These are phyloP conservation scores for Coptodon bakossiorum DNA, from an alignment of 2,113 vertebrate genomes.

Conservation along the genomic window DNA sequence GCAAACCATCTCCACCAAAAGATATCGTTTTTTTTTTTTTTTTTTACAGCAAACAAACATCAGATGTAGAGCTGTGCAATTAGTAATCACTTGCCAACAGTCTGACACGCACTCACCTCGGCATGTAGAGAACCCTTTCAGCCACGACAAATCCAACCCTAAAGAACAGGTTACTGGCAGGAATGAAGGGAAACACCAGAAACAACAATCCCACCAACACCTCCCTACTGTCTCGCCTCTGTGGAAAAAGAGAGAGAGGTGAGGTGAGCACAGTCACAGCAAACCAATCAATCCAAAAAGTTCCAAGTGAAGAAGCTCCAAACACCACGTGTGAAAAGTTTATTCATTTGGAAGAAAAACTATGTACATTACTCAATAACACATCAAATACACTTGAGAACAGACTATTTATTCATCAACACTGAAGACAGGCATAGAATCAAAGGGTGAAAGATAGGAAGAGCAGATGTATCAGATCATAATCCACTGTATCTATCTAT, in stretches of 20 bases:
- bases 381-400: not conserved
- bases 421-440: fast-evolving
- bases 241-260: not conserved
- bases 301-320: not conserved
- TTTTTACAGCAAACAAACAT: not conserved
- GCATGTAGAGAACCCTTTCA: conserved; percentile 97
- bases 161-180: conserved; percentile 98
- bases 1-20: not conserved
- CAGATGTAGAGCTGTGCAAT: not conserved
- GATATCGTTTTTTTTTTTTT: fast-evolving
- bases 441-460: not conserved
- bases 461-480: not conserved
- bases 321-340: not conserved
- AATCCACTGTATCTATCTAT: not conserved
- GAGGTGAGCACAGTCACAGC: not conserved
- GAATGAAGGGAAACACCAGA: conserved; percentile 93
- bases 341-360: not conserved
- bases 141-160: conserved; percentile 97
- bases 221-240: conserved; percentile 84
- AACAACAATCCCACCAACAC: conserved; percentile 87
- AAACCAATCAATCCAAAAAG: not conserved
- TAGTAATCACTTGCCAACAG: not conserved
- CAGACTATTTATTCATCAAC: not conserved
- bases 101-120: conserved; percentile 73
- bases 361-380: not conserved